Evolutionary conservation across 1,140 invertebrate genomes (phyloP).

Genomic region (Varroa destructor): DNA sequence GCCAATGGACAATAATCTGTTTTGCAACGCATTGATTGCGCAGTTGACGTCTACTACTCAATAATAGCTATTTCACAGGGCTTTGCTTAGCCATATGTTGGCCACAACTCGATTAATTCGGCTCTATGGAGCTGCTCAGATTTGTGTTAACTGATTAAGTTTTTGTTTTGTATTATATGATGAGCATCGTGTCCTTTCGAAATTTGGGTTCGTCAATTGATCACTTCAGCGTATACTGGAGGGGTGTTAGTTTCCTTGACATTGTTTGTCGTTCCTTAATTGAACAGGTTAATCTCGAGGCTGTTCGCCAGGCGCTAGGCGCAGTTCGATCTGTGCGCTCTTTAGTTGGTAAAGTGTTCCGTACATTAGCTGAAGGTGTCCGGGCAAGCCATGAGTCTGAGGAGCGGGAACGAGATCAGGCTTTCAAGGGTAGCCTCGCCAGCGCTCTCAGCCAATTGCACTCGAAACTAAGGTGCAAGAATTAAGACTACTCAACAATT

Average conservation of each 20-base stretch:
- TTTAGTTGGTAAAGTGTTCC: slow-evolving; percentile 65
- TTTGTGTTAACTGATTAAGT: background rate
- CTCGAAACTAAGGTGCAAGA: slow-evolving; percentile 5
- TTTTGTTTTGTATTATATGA: background rate
- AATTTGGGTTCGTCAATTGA: background rate
- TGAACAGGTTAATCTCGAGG: slow-evolving; percentile 44
- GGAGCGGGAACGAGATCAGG: slow-evolving; percentile 17
- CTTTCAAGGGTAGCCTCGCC: slow-evolving; percentile 20
- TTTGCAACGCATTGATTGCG: too few relatives aligned
- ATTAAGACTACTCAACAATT: background rate
- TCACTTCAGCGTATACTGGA: background rate
- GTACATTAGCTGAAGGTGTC: slow-evolving; percentile 59
- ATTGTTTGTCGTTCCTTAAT: background rate
- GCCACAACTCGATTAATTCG: too few relatives aligned
- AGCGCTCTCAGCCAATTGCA: background rate
- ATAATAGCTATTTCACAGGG: too few relatives aligned
- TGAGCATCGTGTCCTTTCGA: background rate
- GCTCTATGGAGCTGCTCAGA: too few relatives aligned
- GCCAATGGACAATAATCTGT: too few relatives aligned
- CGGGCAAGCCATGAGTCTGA: slow-evolving; percentile 53
- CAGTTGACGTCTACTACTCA: too few relatives aligned
- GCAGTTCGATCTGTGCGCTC: slow-evolving; percentile 60
- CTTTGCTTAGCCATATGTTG: too few relatives aligned
- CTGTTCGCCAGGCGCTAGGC: slow-evolving; percentile 56
- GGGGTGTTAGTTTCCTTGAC: background rate